phyloP scores from a whole-genome alignment of 1,140 invertebrate genomes.

The Drosophila repleta region DNA sequence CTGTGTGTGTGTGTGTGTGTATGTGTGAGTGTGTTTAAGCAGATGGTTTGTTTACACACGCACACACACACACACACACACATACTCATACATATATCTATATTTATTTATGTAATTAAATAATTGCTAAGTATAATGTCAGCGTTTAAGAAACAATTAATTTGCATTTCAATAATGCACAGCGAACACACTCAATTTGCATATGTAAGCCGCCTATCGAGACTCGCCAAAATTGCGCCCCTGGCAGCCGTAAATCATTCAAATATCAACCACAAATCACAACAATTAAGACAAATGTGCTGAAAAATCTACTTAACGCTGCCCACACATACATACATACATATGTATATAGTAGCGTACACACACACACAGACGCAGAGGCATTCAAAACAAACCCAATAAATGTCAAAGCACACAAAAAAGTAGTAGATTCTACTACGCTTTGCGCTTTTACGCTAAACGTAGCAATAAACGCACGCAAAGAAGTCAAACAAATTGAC shows the following conservation, averaged over 20 bases:
- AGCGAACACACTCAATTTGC: conserved; percentile 39
- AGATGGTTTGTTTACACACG: conserved; percentile 30
- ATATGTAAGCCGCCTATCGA: conserved; percentile 32
- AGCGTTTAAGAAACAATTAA: conserved; percentile 71
- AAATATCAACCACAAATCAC: conserved; percentile 81
- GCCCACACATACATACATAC: conserved; percentile 33
- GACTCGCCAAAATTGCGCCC: conserved; percentile 41
- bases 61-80: too few species aligned
- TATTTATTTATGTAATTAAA: conserved; percentile 37
- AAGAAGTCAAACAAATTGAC: conserved; percentile 83
- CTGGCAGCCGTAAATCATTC: conserved; percentile 70
- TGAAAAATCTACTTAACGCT: conserved; percentile 83
- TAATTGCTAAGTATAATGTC: conserved; percentile 25
- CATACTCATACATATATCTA: too few species aligned
- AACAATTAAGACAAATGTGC: conserved; percentile 83
- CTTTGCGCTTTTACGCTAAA: conserved; percentile 34
- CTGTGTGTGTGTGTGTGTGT: conserved; percentile 13
- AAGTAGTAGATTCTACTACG: conserved; percentile 55
- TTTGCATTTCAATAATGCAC: conserved; percentile 46
- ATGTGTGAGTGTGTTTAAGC: conserved; percentile 16
- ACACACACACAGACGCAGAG: conserved; percentile 36
- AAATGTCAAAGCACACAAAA: conserved; percentile 67
- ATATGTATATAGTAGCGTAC: conserved; percentile 23
- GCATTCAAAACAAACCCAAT: conserved; percentile 80
- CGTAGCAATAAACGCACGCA: conserved; percentile 59